Evolutionary conservation across 2,888 invertebrate genomes (phyloP), one percentile per base, ranked within the genome.

Genomic region (Syrista parreyssii): DNA sequence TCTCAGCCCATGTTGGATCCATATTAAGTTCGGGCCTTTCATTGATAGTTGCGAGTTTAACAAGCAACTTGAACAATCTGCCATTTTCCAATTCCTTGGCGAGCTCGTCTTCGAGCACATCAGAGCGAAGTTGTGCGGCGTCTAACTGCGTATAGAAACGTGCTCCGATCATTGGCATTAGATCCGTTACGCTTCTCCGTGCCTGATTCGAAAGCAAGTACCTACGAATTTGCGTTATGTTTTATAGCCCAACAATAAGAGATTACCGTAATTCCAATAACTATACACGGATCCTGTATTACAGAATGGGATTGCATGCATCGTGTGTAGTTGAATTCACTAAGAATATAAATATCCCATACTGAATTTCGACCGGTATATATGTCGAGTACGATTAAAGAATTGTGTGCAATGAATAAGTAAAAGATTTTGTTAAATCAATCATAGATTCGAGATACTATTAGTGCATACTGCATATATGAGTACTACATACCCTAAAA

Each of bases 101-200:
- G 80, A 99, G 93, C 91, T 98, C 98, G 83, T 96, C 96, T 88
- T 99, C 98, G 84, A 98, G 93, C 74, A 96, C 94, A 91, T 99
- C 99, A 74, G 96, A 95, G 84, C 97, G 95, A 78, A 96, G 93
- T 91, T 98, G 97, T 79, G 97, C 93, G 11, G 96, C 96, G 92
- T 99, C 99, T 90, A 99, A 93, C 93, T 99, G 98, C 0, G 97
- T 97, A 92, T 98, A 99, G 92, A 99, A 99, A 79, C 99, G 94
- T 73, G 98, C 98, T 73, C 97, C 99, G 86, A 99, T 99, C 98
- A 99, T 98, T 36, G 99, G 99, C 99, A 99, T 99, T 87, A 99
- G 94, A 92, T 99, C 99, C 82, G 97, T 97, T 80, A 99, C 96
- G 87, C 95, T 96, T 88, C 96, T 95, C 85, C 96, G 94, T 78